Conservation (phyloP, 2,113 vertebrate species). For the Mustela nigripes region DNA sequence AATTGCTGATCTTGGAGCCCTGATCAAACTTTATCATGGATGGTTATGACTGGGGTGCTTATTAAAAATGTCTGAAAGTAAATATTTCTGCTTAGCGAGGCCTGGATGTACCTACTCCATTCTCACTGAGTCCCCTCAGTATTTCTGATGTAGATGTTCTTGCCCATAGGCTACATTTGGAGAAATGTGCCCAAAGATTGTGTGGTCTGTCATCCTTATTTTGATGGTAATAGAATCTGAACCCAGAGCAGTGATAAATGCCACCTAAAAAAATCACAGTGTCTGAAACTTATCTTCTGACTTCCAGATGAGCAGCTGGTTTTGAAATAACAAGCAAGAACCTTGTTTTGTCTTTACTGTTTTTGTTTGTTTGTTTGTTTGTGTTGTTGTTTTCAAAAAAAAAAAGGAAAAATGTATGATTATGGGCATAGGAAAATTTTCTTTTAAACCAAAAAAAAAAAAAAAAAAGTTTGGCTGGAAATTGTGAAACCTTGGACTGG, state of each 20-base stretch:
- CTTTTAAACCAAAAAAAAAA: not conserved
- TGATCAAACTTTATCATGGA: not conserved
- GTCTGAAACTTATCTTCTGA: not conserved
- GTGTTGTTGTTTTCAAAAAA: too few relatives aligned
- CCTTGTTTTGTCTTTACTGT: not conserved
- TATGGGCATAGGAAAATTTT: constrained; percentile 2
- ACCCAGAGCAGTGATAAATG: not conserved
- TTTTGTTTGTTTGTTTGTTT: too few relatives aligned
- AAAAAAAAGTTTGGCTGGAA: not conserved
- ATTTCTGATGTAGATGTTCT: not conserved
- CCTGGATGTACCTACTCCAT: not conserved
- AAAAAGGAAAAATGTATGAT: not conserved
- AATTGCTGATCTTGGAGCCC: not conserved
- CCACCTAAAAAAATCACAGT: not conserved
- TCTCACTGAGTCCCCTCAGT: not conserved
- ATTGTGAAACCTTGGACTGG: constrained; percentile 8
- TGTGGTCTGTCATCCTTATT: not conserved
- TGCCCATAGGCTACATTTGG: not conserved
- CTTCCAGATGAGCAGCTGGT: constrained; percentile 15
- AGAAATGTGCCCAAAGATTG: not conserved
- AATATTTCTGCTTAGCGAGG: constrained; percentile 3
- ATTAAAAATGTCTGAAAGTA: not conserved
- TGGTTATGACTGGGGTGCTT: not conserved
- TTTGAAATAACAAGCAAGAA: constrained; percentile 11
- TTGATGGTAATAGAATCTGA: constrained; percentile 25